Evolutionary conservation across 2,888 invertebrate species (phyloP).

Genomic region (Drosophila cognata): DNA sequence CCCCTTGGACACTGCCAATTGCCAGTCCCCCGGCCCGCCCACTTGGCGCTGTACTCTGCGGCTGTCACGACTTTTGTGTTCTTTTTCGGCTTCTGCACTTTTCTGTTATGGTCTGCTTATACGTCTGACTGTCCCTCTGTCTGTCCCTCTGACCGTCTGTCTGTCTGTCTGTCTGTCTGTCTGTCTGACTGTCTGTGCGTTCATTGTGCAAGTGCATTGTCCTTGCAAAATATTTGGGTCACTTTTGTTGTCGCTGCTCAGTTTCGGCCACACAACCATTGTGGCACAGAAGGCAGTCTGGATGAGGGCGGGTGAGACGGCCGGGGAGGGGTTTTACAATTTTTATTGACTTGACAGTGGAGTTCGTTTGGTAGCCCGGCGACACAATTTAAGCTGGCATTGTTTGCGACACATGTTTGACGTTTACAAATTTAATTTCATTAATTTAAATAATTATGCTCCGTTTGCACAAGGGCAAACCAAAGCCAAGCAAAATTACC

Average conservation of each 20-base stretch:
- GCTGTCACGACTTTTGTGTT: slow-evolving; percentile 39
- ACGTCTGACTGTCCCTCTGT: slow-evolving; percentile 5
- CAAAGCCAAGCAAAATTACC: slow-evolving; percentile 58
- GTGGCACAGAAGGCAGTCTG: background rate
- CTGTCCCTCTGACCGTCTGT: slow-evolving; percentile 3
- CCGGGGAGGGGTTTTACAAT: slow-evolving; percentile 52
- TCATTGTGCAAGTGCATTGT: slow-evolving; percentile 77
- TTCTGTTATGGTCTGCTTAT: slow-evolving; percentile 19
- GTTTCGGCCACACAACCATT: slow-evolving; percentile 49
- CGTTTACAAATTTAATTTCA: slow-evolving; percentile 81
- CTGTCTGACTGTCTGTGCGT: slow-evolving; percentile 24
- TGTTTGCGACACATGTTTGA: slow-evolving; percentile 81
- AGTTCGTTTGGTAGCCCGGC: slow-evolving; percentile 27
- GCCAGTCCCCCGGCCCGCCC: background rate
- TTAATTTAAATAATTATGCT: slow-evolving; percentile 81
- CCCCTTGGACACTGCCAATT: background rate
- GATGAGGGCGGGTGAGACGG: no score
- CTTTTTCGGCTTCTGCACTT: slow-evolving; percentile 18
- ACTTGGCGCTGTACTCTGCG: slow-evolving; percentile 27
- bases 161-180: slow-evolving; percentile 6
- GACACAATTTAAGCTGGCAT: slow-evolving; percentile 74
- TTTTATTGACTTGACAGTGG: slow-evolving; percentile 77
- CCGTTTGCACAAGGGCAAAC: slow-evolving; percentile 56
- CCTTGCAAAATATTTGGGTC: slow-evolving; percentile 79
- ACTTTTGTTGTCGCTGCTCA: slow-evolving; percentile 78